These are phyloP conservation scores for Drosophila dives DNA, from an alignment of 2,888 invertebrate species.

Conservation along the genomic window DNA sequence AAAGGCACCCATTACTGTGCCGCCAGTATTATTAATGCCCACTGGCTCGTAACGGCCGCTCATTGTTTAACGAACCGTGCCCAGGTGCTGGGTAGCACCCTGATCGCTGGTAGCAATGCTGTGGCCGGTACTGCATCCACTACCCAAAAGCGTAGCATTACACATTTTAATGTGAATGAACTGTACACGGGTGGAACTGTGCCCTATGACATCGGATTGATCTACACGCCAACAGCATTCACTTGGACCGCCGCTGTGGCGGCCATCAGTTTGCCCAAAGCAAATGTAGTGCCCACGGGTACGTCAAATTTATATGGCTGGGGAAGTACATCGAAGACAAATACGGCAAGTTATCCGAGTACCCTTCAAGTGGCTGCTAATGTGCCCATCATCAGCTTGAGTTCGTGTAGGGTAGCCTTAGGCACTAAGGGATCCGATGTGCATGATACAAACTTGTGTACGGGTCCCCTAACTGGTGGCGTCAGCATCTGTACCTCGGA, in stretches of 20 bases:
- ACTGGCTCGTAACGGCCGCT: slow-evolving; percentile 83
- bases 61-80: slow-evolving; percentile 76
- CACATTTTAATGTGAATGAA: slow-evolving; percentile 74
- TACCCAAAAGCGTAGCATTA: slow-evolving; percentile 74
- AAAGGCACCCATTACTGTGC: slow-evolving; percentile 79
- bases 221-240: slow-evolving; percentile 79
- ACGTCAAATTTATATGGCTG: slow-evolving; percentile 80
- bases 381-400: slow-evolving; percentile 71
- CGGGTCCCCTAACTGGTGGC: slow-evolving; percentile 81
- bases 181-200: slow-evolving; percentile 80
- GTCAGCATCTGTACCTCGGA: slow-evolving; percentile 81
- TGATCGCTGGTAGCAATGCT: slow-evolving; percentile 80
- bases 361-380: slow-evolving; percentile 77
- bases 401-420: slow-evolving; percentile 71
- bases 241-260: slow-evolving; percentile 74
- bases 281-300: slow-evolving; percentile 67
- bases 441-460: slow-evolving; percentile 80
- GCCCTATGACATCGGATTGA: slow-evolving; percentile 82
- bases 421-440: slow-evolving; percentile 70
- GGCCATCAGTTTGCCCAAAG: slow-evolving; percentile 69
- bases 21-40: slow-evolving; percentile 78
- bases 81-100: slow-evolving; percentile 68
- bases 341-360: slow-evolving; percentile 66
- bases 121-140: slow-evolving; percentile 73
- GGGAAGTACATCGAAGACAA: slow-evolving; percentile 82